Conservation (phyloP, 2,888 invertebrate genomes). For the Ectobius pallidus region DNA sequence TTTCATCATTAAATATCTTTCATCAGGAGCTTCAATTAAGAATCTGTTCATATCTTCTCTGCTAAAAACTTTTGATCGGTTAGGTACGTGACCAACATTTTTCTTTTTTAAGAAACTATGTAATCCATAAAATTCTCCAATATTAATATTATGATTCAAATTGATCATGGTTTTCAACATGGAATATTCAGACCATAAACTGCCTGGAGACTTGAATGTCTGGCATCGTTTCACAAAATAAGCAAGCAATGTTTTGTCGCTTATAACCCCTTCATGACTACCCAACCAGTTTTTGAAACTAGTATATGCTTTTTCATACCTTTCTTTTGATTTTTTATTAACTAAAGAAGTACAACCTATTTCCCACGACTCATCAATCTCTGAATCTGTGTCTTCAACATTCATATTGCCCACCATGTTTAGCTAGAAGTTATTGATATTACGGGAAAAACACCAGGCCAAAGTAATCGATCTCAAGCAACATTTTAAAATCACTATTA, state of each 20-base stretch:
- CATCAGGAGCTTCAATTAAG: constrained; percentile 1
- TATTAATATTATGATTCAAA: neutral
- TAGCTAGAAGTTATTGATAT: no score
- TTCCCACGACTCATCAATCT: neutral
- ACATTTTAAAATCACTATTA: no score
- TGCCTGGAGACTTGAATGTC: neutral
- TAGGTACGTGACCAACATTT: neutral
- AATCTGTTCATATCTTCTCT: neutral
- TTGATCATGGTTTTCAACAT: neutral
- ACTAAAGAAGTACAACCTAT: neutral
- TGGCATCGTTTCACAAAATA: neutral
- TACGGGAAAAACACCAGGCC: no score
- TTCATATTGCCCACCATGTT: neutral
- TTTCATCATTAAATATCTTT: neutral
- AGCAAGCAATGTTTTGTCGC: neutral
- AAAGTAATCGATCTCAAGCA: no score
- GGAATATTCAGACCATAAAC: neutral
- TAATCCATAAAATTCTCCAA: neutral
- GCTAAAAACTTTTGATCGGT: neutral
- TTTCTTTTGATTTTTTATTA: neutral
- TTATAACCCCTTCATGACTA: neutral
- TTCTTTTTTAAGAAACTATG: neutral
- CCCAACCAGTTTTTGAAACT: neutral
- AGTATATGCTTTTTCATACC: neutral
- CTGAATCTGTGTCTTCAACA: neutral